A percentile compares a stretch with the other conserved stretches of the same genome.
Evolutionary conservation across 2,888 invertebrate genomes (phyloP).

Genomic region (Microctonus aethiopoides): DNA sequence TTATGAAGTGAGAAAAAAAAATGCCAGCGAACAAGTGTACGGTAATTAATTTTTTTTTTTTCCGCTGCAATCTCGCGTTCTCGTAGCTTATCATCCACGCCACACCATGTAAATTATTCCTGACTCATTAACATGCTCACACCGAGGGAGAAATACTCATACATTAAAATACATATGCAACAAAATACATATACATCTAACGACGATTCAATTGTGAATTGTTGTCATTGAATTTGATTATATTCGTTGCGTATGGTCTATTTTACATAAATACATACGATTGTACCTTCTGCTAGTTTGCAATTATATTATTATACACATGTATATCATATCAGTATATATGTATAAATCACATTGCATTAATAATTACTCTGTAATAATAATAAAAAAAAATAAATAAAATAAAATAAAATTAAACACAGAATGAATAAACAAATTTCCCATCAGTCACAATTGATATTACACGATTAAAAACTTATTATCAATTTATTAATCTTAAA

Average conservation of each 20-base stretch:
- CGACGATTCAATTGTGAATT: slow-evolving; percentile 29
- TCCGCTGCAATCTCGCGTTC: slow-evolving; percentile 12
- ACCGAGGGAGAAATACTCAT: background rate
- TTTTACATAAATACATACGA: background rate
- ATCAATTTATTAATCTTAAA: background rate
- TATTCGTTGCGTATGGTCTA: background rate
- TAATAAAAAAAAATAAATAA: background rate
- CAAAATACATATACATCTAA: background rate
- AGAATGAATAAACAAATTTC: background rate
- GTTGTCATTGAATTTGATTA: slow-evolving; percentile 27
- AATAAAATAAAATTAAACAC: background rate
- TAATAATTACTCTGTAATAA: slow-evolving; percentile 24
- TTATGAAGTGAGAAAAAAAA: slow-evolving; percentile 19
- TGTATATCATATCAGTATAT: background rate
- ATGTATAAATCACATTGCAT: background rate
- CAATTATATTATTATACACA: background rate
- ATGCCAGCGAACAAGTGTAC: slow-evolving; percentile 1
- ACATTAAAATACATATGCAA: background rate
- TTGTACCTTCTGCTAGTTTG: background rate
- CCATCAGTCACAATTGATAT: too few species aligned
- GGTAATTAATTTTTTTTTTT: slow-evolving; percentile 17
- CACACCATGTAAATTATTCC: slow-evolving; percentile 20
- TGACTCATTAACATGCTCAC: slow-evolving; percentile 23
- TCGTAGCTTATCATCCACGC: slow-evolving; percentile 21
- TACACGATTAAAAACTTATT: too few species aligned